Percentiles rank a stretch among this genome's conserved stretches.
Conservation (phyloP, 2,797 vertebrate genomes). For the Muscicapa comitata region DNA sequence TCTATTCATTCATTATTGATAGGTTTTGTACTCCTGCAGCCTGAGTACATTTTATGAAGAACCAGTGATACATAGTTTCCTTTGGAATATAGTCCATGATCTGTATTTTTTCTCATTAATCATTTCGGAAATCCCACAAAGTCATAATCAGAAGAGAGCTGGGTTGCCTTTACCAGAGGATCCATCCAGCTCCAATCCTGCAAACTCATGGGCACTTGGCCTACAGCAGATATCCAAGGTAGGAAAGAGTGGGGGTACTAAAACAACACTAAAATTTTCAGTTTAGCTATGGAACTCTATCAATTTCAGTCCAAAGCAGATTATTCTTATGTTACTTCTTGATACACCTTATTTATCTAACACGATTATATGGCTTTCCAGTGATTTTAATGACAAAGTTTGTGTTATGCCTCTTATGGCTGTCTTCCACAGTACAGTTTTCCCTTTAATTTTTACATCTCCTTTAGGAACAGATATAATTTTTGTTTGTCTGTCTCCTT, state of each 20-base stretch:
- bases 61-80: background rate
- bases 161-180: background rate
- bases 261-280: background rate
- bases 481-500: background rate
- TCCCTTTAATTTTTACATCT: background rate
- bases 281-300: background rate
- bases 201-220: background rate
- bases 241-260: background rate
- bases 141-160: background rate
- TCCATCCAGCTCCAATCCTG: background rate
- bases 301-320: background rate
- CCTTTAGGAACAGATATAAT: background rate
- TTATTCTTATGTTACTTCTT: background rate
- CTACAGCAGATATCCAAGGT: background rate
- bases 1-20: conserved; percentile 47
- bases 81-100: background rate
- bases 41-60: background rate
- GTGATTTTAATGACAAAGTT: background rate
- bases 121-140: background rate
- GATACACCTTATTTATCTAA: background rate
- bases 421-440: background rate
- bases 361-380: background rate
- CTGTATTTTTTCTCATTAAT: conserved; percentile 5
- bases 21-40: background rate
- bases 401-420: background rate